phyloP scores from a whole-genome alignment of 1,140 invertebrate genomes.

The Achatina immaculata region DNA sequence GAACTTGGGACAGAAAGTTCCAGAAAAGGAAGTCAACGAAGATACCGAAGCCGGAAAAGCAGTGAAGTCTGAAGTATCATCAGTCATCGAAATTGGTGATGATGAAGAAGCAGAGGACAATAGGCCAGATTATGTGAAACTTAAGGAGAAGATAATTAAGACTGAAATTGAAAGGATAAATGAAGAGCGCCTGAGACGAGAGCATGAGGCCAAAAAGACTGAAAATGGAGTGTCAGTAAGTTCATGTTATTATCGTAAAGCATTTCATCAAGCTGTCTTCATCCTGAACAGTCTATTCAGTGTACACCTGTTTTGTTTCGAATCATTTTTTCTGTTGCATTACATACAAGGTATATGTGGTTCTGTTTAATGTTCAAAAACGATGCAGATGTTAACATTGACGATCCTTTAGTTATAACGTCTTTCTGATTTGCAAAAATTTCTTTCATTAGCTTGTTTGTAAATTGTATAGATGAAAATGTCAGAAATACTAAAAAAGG shows the following conservation, averaged over 20 bases:
- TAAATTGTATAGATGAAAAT: too few species aligned
- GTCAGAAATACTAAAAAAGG: too few species aligned
- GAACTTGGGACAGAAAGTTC: not conserved
- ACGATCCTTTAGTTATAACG: too few species aligned
- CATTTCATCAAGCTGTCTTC: too few species aligned
- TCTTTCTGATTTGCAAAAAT: too few species aligned
- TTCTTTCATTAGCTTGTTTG: too few species aligned
- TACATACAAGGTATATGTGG: too few species aligned
- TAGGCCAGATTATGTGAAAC: constrained; percentile 42
- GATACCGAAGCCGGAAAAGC: not conserved
- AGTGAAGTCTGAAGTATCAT: not conserved
- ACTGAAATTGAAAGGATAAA: constrained; percentile 41
- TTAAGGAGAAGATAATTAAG: constrained; percentile 46
- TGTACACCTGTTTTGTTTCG: too few species aligned
- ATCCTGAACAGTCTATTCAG: too few species aligned
- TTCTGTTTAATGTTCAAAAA: too few species aligned
- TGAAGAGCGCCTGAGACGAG: constrained; percentile 32
- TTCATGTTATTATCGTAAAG: not conserved
- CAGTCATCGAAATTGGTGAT: not conserved
- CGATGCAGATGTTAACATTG: too few species aligned
- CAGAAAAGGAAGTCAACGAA: not conserved
- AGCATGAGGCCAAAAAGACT: constrained; percentile 12
- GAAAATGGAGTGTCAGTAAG: constrained; percentile 37
- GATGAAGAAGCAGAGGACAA: constrained; percentile 20
- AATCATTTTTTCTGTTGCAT: too few species aligned